Base-by-base conservation (phyloP, 2,888 invertebrate genomes). In the Pyrocoelia pectoralis region DNA sequence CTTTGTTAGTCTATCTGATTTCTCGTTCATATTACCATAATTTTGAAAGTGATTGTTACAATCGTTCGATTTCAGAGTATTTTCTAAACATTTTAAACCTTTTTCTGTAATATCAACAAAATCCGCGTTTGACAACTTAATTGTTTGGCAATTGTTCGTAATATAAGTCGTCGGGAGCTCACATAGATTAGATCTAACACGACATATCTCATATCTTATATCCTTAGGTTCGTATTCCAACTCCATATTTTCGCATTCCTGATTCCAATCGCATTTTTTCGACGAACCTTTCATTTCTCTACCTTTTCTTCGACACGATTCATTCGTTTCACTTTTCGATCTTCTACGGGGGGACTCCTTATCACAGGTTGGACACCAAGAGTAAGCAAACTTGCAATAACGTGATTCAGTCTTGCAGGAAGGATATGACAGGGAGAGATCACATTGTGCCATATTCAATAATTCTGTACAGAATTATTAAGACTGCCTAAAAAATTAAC, bases 81-180 rank as follows among this genome's bases (percentile, higher is more conserved):
- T 71, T 53, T 78, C 78, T 70, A 74, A 75, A 52, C 67, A 68
- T 66, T 73, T 76, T 58, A 74, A 70, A 65, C 69, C 67, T 71
- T 76, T 78, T 15, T 74, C 68, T 53, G 68, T 61, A 70, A 71
- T 74, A 60, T 76, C 74, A 28, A 68, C 64, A 68, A 68, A 61
- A 56, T 66, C 64, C 28, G 60, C 33, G 50, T 62, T 65, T 66
- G 63, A 54, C 56, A 66, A 51, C 60, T 59, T 62, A 33, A 63
- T 61, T 43, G 68, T 74, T 70, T 80, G 80, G 74, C 78, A 77
- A 70, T 80, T 80, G 70, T 80, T 80, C 66, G 79, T 75, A 66
- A 81, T 81, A 69, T 82, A 82, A 14, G 80, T 77, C 17, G 82
- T 81, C 57, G 82, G 82, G 61, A 82, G 70, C 70, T 80, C 79